A percentile compares a stretch with the other conserved stretches of the same genome.
Conservation (phyloP, 2,113 vertebrate species). For the Nannospalax galili region DNA sequence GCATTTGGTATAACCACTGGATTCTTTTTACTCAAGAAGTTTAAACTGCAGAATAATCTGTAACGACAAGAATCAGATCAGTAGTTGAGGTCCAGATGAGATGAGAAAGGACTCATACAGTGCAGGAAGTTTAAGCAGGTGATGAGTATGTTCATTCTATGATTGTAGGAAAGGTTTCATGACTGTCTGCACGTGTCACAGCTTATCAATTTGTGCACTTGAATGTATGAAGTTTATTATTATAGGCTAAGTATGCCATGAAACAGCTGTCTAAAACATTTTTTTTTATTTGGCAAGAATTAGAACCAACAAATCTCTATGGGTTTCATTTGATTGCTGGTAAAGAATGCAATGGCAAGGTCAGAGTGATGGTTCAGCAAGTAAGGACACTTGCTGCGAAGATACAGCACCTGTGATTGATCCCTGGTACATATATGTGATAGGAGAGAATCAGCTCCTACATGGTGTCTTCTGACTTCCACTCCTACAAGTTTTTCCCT, state of each 20-base stretch:
- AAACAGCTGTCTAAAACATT: background rate
- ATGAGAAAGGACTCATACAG: background rate
- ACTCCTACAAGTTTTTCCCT: background rate
- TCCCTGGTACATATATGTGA: background rate
- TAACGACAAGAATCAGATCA: background rate
- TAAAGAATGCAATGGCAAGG: background rate
- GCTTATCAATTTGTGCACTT: background rate
- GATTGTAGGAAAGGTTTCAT: background rate
- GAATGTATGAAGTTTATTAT: background rate
- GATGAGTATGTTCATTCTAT: background rate
- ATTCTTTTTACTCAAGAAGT: background rate
- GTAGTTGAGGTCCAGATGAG: fast-evolving
- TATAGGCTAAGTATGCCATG: background rate
- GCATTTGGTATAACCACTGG: background rate
- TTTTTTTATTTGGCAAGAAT: background rate
- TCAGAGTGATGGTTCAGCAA: background rate
- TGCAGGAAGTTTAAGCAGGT: background rate
- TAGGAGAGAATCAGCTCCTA: background rate
- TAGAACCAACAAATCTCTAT: background rate
- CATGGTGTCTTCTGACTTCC: background rate
- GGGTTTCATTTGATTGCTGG: background rate
- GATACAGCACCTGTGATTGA: background rate
- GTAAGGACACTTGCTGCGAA: background rate
- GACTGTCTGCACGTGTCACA: background rate
- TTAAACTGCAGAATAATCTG: background rate